These are phyloP conservation scores for Gastracanthus pulcherrimus DNA, from an alignment of 2,888 invertebrate genomes.

Conservation along the genomic window DNA sequence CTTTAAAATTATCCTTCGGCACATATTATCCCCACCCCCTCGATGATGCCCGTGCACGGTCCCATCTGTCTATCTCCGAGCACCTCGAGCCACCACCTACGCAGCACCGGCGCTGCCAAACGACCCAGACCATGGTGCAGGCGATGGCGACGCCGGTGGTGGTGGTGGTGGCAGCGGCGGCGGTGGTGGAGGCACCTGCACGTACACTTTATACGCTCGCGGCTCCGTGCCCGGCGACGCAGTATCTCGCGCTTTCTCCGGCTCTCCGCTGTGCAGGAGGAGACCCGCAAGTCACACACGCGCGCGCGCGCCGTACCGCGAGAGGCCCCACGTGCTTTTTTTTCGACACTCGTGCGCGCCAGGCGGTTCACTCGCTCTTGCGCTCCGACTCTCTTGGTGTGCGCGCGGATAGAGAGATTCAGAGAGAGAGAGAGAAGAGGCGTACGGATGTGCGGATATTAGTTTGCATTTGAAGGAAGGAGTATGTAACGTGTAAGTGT, in stretches of 20 bases:
- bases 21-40: too few species aligned
- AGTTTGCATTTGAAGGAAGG: too few species aligned
- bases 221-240: constrained; percentile 70
- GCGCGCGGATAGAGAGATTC: too few species aligned
- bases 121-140: too few species aligned
- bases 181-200: constrained; percentile 68
- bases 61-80: background rate
- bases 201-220: constrained; percentile 71
- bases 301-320: background rate
- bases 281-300: too few species aligned
- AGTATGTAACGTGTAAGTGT: too few species aligned
- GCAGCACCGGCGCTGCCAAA: too few species aligned
- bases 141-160: background rate
- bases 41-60: background rate
- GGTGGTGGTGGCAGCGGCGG: constrained; percentile 45
- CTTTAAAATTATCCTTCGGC: background rate
- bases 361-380: too few species aligned
- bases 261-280: constrained; percentile 66
- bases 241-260: constrained; percentile 77
- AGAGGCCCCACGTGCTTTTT: constrained; percentile 15
- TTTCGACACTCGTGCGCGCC: background rate
- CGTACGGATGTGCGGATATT: too few species aligned
- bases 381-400: too few species aligned
- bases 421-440: too few species aligned
- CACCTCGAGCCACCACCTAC: background rate